Base-by-base conservation (phyloP, 2,888 invertebrate species). In the Drosophila picticornis region DNA sequence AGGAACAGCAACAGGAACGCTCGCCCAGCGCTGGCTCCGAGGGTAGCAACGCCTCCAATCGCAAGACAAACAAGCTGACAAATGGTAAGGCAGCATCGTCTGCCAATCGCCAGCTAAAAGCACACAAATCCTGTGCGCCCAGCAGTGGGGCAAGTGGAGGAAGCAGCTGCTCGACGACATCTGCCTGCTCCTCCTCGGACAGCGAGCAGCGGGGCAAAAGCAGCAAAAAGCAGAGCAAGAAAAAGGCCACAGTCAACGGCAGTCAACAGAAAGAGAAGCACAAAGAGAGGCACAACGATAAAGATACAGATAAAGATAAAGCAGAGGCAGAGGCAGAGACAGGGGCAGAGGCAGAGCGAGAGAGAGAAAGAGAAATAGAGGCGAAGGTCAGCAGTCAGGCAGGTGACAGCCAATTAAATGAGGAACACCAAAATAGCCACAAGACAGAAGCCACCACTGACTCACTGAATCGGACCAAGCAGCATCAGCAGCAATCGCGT, bases 11-110 rank as follows among this genome's bases (percentile, higher is more conserved):
- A 2, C 77, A 86, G 13, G 93, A 93, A 64, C 91, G 94, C 64
- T 94, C 94, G 0, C 94, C 94, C 7, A 94, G 94, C 73, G 92
- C 91, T 0, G 89, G 92, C 0, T 92, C 95, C 60, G 94, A 94
- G 91, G 94, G 94, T 50, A 95, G 94, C 70, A 94, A 93, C 82
- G 94, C 94, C 74, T 93, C 92, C 60, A 66, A 68, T 25, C 94
- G 58, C 29, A 81, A 78, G 65, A 68, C 81, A 36, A 36, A 25
- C 27, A 66, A 66, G 68, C 40, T 57, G 11, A 36, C 38, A 22
- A 68, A 66, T n/a, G 68, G 66, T 1, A 68, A 57, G 29, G 2
- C 61, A 19, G 5, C 81, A 6, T 2, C 81, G 34, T 32, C 72
- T 16, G 25, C 46, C 93, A 80, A 72, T 52, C 40, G 96, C 93